Evolutionary conservation across 2,797 vertebrate genomes (phyloP).

Genomic region (Tauraco hartlaubi): DNA sequence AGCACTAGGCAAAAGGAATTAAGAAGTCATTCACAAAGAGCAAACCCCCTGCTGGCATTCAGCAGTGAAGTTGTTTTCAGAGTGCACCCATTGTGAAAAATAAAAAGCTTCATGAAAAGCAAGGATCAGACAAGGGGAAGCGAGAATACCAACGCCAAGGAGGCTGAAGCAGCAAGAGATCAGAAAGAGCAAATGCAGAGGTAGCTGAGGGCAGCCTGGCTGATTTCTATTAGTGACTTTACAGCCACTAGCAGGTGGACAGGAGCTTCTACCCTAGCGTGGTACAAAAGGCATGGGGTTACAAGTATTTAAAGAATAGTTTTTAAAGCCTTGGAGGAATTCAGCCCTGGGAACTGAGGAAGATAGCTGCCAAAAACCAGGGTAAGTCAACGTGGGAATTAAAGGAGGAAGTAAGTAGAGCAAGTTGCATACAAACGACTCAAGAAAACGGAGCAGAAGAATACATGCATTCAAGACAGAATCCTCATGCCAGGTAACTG

Average conservation of each 20-base stretch:
- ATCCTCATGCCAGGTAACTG: neutral
- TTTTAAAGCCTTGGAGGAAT: neutral
- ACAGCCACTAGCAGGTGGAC: neutral
- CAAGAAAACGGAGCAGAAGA: neutral
- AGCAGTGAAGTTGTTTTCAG: conserved; percentile 22
- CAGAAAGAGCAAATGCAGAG: neutral
- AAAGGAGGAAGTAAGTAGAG: neutral
- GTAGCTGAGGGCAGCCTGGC: neutral
- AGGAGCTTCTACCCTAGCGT: neutral
- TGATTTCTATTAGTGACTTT: neutral
- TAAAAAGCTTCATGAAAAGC: conserved; percentile 13
- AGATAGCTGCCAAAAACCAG: neutral
- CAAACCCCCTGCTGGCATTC: conserved; percentile 26
- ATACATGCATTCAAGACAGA: neutral
- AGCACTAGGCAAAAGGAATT: neutral
- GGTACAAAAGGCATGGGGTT: neutral
- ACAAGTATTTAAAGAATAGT: neutral
- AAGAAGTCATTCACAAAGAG: conserved; percentile 34
- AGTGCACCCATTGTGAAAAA: conserved; percentile 17
- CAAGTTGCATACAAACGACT: neutral
- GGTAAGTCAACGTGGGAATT: neutral
- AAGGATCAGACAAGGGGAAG: neutral
- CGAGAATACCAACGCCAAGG: neutral
- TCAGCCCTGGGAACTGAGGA: neutral
- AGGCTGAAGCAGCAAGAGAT: neutral